phyloP scores from a whole-genome alignment of 2,113 vertebrate species.

The Hypanus sabinus region DNA sequence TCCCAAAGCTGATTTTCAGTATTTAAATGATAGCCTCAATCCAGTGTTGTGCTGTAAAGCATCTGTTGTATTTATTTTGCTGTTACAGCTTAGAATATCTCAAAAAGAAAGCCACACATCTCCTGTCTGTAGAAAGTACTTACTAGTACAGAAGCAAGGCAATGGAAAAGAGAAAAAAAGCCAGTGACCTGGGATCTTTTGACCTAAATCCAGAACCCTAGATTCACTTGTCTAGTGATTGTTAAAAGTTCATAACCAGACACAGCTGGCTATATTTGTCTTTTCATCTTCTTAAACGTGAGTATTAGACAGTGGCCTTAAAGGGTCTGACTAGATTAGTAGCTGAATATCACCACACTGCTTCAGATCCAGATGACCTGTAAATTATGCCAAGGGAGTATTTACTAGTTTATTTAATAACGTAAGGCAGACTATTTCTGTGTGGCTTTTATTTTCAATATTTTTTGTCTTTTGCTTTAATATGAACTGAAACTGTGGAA shows the following conservation, averaged over 20 bases:
- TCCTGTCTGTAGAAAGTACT: neutral
- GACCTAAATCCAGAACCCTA: slow-evolving; percentile 2
- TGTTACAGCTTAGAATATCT: slow-evolving; percentile 11
- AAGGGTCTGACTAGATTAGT: neutral
- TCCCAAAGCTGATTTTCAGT: neutral
- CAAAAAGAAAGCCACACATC: neutral
- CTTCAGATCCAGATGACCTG: neutral
- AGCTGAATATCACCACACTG: neutral
- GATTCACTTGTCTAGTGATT: neutral
- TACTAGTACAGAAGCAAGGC: neutral
- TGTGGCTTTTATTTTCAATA: slow-evolving; percentile 27
- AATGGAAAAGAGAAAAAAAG: slow-evolving; percentile 19
- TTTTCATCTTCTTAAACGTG: neutral
- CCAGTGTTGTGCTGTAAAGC: neutral
- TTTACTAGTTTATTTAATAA: slow-evolving; percentile 12
- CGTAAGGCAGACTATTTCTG: slow-evolving; percentile 1
- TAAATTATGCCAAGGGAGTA: neutral
- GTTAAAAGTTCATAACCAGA: neutral
- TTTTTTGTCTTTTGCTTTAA: slow-evolving; percentile 12
- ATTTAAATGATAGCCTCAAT: neutral
- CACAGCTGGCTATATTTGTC: neutral
- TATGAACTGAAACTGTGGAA: neutral
- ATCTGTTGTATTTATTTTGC: slow-evolving; percentile 16
- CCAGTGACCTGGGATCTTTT: neutral
- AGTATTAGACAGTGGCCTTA: slow-evolving; percentile 24